Percentiles rank a stretch among this genome's conserved stretches.
These are phyloP conservation scores for Stichodactyla helianthus DNA, from an alignment of 64 coral and sea anemone species.

Conservation along the genomic window DNA sequence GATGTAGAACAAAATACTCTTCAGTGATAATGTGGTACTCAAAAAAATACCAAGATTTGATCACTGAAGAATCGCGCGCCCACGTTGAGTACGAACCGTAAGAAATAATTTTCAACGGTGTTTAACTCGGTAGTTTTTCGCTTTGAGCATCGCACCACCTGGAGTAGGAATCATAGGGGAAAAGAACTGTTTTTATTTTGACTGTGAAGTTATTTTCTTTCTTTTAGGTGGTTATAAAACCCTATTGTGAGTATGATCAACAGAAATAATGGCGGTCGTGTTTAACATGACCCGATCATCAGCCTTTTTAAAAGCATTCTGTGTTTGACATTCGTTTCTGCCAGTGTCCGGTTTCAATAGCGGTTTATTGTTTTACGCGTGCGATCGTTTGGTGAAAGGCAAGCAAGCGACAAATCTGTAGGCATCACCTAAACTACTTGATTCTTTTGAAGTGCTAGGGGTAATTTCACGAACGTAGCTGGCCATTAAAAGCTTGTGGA, in stretches of 20 bases:
- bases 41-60: slow-evolving; percentile 1
- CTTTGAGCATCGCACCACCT: slow-evolving; percentile 17
- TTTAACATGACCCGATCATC: slow-evolving; percentile 26
- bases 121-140: slow-evolving; percentile 5
- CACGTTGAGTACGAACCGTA: slow-evolving; percentile 6
- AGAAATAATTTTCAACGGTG: slow-evolving; percentile 20
- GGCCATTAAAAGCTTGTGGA: slow-evolving; percentile 12
- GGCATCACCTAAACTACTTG: slow-evolving; percentile 43
- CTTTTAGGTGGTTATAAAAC: not conserved
- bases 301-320: not conserved
- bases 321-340: slow-evolving; percentile 12
- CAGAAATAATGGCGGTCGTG: not conserved
- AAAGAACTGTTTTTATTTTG: slow-evolving; percentile 8
- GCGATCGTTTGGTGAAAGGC: slow-evolving; percentile 38
- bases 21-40: slow-evolving; percentile 39
- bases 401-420: slow-evolving; percentile 35
- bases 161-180: not conserved
- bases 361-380: slow-evolving; percentile 19
- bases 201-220: not conserved
- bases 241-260: not conserved
- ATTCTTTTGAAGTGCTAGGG: slow-evolving; percentile 10
- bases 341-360: slow-evolving; percentile 21
- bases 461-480: slow-evolving; percentile 33
- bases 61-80: slow-evolving; percentile 9
- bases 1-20: slow-evolving; percentile 17